Evolutionary conservation across 2,888 invertebrate species (phyloP).

Genomic region (Steinernema hermaphroditum): DNA sequence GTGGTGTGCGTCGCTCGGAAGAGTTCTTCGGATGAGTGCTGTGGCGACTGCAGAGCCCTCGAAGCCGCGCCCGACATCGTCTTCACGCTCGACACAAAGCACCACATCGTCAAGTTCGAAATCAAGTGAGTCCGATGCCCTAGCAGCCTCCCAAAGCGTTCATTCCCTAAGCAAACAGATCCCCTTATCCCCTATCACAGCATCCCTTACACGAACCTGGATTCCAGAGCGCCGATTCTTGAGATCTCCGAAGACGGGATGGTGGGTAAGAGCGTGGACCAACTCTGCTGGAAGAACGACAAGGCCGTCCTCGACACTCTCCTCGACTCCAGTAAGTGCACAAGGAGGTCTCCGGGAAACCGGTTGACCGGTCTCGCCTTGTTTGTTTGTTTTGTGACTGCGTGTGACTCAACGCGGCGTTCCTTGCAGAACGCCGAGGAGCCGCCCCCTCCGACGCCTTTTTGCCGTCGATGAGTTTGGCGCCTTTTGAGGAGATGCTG

Average conservation of each 20-base stretch:
- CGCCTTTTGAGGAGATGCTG: too few species aligned
- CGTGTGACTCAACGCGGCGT: slow-evolving; percentile 9
- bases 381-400: background rate
- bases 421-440: too few species aligned
- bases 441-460: too few species aligned
- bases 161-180: too few species aligned
- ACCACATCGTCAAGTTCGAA: slow-evolving; percentile 13
- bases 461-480: too few species aligned
- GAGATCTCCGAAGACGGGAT: slow-evolving; percentile 1
- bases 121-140: slow-evolving; percentile 10
- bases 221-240: slow-evolving; percentile 1
- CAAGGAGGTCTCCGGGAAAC: background rate
- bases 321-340: slow-evolving; percentile 9
- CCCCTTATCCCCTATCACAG: too few species aligned
- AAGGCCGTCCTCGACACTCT: slow-evolving; percentile 9
- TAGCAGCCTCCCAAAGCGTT: background rate
- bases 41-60: background rate
- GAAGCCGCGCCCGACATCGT: slow-evolving; percentile 2
- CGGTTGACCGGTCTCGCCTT: background rate
- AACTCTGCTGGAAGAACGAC: slow-evolving; percentile 26
- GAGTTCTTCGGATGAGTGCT: background rate
- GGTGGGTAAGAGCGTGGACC: slow-evolving; percentile 16
- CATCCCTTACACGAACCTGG: too few species aligned
- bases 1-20: background rate
- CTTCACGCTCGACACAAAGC: slow-evolving; percentile 12